A percentile compares a stretch with the other conserved stretches of the same genome.
Conservation (phyloP, 2,888 invertebrate species). For the Polylopha cassiicola region DNA sequence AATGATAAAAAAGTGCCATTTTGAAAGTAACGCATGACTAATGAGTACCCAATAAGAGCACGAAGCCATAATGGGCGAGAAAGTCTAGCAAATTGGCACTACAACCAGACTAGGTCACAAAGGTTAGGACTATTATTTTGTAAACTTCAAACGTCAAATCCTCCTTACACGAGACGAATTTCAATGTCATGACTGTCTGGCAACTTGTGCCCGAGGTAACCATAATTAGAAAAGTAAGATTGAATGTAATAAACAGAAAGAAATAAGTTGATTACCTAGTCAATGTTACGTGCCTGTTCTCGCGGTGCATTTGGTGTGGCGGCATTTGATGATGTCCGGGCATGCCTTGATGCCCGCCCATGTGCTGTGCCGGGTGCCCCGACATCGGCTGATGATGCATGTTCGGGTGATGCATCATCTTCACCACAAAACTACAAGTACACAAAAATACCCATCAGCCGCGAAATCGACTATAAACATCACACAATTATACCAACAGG, state of each 20-base stretch:
- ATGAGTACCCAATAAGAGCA: no score
- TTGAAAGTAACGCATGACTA: no score
- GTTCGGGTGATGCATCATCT: constrained; percentile 78
- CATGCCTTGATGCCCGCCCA: constrained; percentile 65
- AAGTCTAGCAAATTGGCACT: no score
- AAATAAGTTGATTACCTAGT: constrained; percentile 65
- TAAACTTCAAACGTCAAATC: no score
- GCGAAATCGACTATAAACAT: constrained; percentile 53
- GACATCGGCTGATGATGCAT: constrained; percentile 76
- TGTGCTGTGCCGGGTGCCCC: constrained; percentile 71
- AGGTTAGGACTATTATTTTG: no score
- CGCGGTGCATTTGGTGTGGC: constrained; percentile 81
- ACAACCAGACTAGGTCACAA: no score
- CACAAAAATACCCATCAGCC: constrained; percentile 60
- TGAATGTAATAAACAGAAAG: constrained; percentile 58
- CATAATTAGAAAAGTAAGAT: constrained; percentile 25
- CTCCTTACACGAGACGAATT: no score
- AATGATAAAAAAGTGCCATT: no score
- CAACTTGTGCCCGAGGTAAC: no score
- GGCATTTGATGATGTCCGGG: constrained; percentile 79
- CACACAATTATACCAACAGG: constrained; percentile 43
- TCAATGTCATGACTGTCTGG: no score
- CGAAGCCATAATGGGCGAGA: no score
- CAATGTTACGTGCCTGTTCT: constrained; percentile 76
- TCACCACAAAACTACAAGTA: constrained; percentile 49